Evolutionary conservation across 2,797 vertebrate genomes (phyloP).

Genomic region (Calcarius lapponicus): DNA sequence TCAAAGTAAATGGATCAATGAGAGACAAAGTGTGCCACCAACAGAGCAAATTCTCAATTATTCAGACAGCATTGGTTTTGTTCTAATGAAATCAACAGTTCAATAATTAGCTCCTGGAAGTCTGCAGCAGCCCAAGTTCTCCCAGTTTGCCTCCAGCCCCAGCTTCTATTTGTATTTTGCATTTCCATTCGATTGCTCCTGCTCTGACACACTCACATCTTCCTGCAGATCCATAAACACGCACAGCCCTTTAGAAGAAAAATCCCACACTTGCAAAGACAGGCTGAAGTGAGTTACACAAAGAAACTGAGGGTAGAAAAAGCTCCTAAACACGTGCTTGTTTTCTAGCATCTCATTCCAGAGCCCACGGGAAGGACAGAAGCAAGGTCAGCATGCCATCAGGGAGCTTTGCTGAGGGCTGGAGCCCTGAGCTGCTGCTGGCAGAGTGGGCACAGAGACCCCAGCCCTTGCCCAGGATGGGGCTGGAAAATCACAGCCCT

Average conservation of each 20-base stretch:
- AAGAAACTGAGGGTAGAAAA: conserved; percentile 12
- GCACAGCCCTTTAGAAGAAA: background rate
- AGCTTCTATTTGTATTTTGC: background rate
- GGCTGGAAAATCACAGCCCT: background rate
- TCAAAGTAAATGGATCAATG: background rate
- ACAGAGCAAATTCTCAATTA: background rate
- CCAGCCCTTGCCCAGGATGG: background rate
- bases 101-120: background rate
- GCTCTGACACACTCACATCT: background rate
- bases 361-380: background rate
- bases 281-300: background rate
- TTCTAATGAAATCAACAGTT: background rate
- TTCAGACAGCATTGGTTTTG: background rate
- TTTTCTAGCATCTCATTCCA: conserved; percentile 15
- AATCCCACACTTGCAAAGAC: background rate
- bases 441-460: background rate
- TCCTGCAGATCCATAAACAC: background rate
- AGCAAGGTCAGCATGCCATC: conserved; percentile 34
- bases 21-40: background rate
- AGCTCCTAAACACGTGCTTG: background rate
- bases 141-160: background rate
- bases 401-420: background rate
- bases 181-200: background rate
- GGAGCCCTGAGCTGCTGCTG: background rate
- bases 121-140: background rate